Percentiles rank a stretch among this genome's conserved stretches.
Evolutionary conservation across 2,113 vertebrate genomes (phyloP).

Genomic region (Actinemys pallida): DNA sequence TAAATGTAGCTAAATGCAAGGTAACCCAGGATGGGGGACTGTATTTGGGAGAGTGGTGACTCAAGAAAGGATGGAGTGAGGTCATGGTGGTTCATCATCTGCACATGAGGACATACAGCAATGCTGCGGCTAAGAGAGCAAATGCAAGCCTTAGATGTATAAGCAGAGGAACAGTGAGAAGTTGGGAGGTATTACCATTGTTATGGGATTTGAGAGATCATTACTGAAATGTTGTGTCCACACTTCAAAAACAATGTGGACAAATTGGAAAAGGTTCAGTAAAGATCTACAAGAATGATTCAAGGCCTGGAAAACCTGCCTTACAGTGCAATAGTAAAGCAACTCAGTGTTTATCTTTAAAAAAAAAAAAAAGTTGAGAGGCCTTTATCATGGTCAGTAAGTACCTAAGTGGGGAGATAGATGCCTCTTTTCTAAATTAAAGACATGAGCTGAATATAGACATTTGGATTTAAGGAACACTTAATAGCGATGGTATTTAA

Average conservation of each 20-base stretch:
- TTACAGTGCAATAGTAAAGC: too few species aligned
- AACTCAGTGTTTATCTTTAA: too few species aligned
- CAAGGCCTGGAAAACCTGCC: too few species aligned
- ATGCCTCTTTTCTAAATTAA: too few species aligned
- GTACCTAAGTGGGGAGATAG: too few species aligned
- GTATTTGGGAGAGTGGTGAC: neutral
- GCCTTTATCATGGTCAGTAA: too few species aligned
- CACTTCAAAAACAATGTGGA: neutral
- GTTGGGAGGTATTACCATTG: neutral
- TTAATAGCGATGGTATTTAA: too few species aligned
- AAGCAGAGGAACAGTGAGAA: neutral
- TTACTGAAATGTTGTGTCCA: neutral
- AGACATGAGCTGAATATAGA: too few species aligned
- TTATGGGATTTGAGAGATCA: neutral
- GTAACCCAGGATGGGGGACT: neutral
- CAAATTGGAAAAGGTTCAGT: neutral
- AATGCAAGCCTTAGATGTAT: neutral
- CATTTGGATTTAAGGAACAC: too few species aligned
- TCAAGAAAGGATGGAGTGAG: neutral
- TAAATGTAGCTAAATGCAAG: neutral
- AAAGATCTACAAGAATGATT: too few species aligned
- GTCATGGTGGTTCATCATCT: neutral
- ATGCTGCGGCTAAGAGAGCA: neutral
- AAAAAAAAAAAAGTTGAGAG: too few species aligned
- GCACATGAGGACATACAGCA: neutral